A percentile compares a stretch with the other conserved stretches of the same genome.
Evolutionary conservation across 2,113 vertebrate species (phyloP).

Genomic region (Larimichthys polyactis): DNA sequence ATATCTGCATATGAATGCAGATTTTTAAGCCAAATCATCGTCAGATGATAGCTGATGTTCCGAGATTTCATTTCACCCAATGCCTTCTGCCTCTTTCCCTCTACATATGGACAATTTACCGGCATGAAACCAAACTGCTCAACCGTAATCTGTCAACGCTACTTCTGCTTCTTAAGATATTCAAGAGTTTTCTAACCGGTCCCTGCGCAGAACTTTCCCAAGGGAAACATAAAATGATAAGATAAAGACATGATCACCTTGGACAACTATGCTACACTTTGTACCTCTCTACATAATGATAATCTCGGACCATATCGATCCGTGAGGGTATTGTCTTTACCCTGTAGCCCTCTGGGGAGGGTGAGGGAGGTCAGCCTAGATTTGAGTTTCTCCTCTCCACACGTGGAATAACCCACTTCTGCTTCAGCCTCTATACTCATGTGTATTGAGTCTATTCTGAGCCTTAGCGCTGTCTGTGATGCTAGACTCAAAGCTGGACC

Average conservation of each 20-base stretch:
- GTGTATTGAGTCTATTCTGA: constrained; percentile 68
- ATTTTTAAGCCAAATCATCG: too few species aligned
- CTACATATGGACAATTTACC: too few species aligned
- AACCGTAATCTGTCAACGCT: too few species aligned
- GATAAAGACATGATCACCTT: neutral
- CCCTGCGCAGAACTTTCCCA: neutral
- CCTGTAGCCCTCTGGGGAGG: constrained; percentile 5
- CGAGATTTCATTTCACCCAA: too few species aligned
- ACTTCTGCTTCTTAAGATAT: too few species aligned
- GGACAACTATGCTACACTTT: neutral
- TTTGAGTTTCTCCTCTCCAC: constrained; percentile 46
- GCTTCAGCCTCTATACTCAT: constrained; percentile 39
- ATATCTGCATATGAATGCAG: too few species aligned
- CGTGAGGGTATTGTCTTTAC: neutral
- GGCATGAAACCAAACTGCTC: too few species aligned
- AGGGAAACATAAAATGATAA: neutral
- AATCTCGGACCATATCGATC: constrained; percentile 18
- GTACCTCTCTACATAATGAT: neutral
- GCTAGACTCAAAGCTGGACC: constrained; percentile 39
- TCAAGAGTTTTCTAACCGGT: neutral
- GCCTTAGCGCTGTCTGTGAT: constrained; percentile 49
- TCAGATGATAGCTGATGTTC: too few species aligned
- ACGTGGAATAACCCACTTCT: constrained; percentile 65
- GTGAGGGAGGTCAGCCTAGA: constrained; percentile 48
- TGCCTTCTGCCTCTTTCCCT: too few species aligned